These are phyloP conservation scores for Parazoanthus darwini DNA, from an alignment of 92 coral and sea anemone genomes.

Conservation along the genomic window DNA sequence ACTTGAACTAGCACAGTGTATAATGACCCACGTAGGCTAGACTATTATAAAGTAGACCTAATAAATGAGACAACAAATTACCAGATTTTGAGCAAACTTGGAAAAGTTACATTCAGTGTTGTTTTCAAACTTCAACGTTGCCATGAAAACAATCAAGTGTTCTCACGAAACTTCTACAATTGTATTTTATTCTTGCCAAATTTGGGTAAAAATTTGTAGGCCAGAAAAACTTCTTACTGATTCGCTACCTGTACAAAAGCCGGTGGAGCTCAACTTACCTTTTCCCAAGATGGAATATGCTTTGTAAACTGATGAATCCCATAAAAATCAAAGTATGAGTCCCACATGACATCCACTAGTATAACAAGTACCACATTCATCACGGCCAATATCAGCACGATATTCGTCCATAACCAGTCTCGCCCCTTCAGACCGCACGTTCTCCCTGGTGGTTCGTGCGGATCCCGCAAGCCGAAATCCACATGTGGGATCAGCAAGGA, in stretches of 20 bases:
- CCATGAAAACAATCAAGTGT: too few species aligned
- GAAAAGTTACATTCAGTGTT: too few species aligned
- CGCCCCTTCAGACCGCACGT: slow-evolving; percentile 28
- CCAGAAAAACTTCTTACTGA: neutral
- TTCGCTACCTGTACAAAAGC: neutral
- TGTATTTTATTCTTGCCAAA: too few species aligned
- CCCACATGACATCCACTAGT: slow-evolving; percentile 51
- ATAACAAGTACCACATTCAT: slow-evolving; percentile 49
- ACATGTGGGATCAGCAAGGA: slow-evolving; percentile 58
- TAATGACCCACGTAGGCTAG: too few species aligned
- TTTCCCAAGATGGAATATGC: slow-evolving; percentile 41
- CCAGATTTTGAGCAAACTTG: too few species aligned
- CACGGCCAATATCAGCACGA: slow-evolving; percentile 37
- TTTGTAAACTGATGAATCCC: slow-evolving; percentile 60
- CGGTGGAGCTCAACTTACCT: neutral
- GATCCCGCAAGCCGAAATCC: slow-evolving; percentile 35
- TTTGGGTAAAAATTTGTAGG: neutral
- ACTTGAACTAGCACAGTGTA: too few species aligned
- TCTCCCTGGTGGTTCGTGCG: slow-evolving; percentile 36
- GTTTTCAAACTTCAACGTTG: too few species aligned
- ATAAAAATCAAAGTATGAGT: slow-evolving; percentile 63
- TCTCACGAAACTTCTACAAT: too few species aligned
- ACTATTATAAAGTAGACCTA: too few species aligned
- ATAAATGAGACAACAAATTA: too few species aligned
- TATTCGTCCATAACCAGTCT: slow-evolving; percentile 57